Conservation (phyloP, 2,113 vertebrate species). For the Sturnus vulgaris region DNA sequence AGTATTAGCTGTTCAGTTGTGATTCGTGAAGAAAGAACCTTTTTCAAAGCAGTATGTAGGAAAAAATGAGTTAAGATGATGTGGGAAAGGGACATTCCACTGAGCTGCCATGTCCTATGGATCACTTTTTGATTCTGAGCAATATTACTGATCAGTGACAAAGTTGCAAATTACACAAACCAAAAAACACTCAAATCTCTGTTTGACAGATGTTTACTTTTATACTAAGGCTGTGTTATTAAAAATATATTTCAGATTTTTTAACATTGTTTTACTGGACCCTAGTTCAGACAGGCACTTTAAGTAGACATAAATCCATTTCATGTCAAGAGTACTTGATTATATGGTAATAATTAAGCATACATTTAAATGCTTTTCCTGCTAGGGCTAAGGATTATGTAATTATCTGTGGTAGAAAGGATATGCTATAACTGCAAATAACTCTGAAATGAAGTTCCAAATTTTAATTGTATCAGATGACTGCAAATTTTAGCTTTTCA, state of each 20-base stretch:
- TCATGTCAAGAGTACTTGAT: background rate
- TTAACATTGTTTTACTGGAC: background rate
- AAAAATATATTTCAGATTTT: background rate
- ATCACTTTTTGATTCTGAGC: background rate
- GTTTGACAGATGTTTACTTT: background rate
- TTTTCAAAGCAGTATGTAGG: background rate
- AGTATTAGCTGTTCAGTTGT: background rate
- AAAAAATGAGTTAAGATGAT: background rate
- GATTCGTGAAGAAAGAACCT: background rate
- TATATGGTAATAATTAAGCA: background rate
- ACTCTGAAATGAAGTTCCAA: background rate
- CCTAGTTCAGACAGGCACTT: background rate
- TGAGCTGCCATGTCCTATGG: background rate
- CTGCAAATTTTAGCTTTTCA: background rate
- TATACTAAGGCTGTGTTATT: background rate
- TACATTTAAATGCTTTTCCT: background rate
- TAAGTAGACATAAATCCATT: background rate
- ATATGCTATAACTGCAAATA: background rate
- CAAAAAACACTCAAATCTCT: background rate
- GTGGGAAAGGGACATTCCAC: background rate
- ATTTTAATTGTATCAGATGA: background rate
- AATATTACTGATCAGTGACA: background rate
- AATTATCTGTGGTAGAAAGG: background rate
- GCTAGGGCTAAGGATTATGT: background rate
- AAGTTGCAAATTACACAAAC: background rate